Conservation (phyloP, 2,113 vertebrate species). For the Tretioscincus oriximinensis region DNA sequence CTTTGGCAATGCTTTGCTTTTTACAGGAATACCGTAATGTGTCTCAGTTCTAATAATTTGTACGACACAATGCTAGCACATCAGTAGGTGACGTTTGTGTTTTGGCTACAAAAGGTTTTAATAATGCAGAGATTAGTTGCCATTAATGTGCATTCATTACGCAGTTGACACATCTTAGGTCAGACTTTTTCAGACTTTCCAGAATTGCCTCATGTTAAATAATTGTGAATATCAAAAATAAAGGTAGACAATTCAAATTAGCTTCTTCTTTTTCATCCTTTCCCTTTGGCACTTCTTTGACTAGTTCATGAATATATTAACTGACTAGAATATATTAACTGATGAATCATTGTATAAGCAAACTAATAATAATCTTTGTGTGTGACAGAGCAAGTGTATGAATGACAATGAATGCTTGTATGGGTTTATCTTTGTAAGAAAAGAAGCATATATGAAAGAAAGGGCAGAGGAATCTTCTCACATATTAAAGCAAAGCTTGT, state of each 20-base stretch:
- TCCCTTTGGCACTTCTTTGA: background rate
- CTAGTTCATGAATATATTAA: background rate
- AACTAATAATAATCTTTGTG: background rate
- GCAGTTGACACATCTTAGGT: background rate
- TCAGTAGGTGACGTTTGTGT: rapidly evolving
- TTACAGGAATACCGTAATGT: constrained; percentile 5
- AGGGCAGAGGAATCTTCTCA: too few relatives aligned
- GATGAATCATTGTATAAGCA: background rate
- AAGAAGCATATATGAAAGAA: too few relatives aligned
- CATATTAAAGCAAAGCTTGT: too few relatives aligned
- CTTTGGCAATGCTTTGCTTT: constrained; percentile 33
- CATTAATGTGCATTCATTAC: background rate
- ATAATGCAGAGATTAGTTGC: background rate
- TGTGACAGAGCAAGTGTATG: too few relatives aligned
- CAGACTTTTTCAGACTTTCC: background rate
- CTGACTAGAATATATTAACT: background rate
- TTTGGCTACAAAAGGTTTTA: constrained; percentile 1
- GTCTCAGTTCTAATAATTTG: rapidly evolving
- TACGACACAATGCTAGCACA: background rate
- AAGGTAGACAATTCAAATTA: background rate
- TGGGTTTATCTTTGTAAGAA: too few relatives aligned
- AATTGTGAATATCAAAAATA: background rate
- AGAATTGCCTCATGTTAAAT: background rate
- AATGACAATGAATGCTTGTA: too few relatives aligned
- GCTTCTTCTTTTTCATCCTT: background rate